Conservation (phyloP, 2,797 vertebrate species). For the Lagothrix lagotricha region DNA sequence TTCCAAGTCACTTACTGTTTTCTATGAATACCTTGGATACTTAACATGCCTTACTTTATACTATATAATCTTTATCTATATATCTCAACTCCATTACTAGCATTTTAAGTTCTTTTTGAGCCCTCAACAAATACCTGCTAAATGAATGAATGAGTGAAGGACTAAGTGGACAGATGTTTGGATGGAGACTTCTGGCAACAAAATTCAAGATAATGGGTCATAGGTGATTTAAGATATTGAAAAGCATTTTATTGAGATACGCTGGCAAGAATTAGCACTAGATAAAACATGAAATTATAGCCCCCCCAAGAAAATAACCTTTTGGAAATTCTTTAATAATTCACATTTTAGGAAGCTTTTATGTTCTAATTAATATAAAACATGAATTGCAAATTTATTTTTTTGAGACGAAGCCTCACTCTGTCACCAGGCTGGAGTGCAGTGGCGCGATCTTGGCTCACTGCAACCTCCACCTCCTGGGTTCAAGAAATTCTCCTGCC, state of each 20-base stretch:
- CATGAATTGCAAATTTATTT: background rate
- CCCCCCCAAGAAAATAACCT: background rate
- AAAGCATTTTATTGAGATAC: conserved; percentile 17
- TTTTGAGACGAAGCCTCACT: no score
- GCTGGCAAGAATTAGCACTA: background rate
- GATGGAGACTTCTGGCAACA: background rate
- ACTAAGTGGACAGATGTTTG: background rate
- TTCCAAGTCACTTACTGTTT: background rate
- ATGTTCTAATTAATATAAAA: conserved; percentile 39
- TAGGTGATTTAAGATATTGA: background rate
- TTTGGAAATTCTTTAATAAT: conserved; percentile 7
- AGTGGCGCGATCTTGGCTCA: no score
- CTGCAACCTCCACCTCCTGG: no score
- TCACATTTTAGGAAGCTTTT: background rate
- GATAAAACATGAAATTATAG: background rate
- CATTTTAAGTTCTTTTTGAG: background rate
- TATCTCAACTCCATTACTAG: background rate
- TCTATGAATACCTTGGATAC: background rate
- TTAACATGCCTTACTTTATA: background rate
- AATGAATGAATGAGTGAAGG: background rate
- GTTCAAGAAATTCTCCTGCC: no score
- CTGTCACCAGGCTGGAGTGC: no score
- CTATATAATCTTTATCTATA: background rate
- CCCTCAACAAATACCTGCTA: background rate
- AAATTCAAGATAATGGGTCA: conserved; percentile 3